Base-by-base conservation (phyloP, 2,888 invertebrate species). In the Conchocele bisecta region DNA sequence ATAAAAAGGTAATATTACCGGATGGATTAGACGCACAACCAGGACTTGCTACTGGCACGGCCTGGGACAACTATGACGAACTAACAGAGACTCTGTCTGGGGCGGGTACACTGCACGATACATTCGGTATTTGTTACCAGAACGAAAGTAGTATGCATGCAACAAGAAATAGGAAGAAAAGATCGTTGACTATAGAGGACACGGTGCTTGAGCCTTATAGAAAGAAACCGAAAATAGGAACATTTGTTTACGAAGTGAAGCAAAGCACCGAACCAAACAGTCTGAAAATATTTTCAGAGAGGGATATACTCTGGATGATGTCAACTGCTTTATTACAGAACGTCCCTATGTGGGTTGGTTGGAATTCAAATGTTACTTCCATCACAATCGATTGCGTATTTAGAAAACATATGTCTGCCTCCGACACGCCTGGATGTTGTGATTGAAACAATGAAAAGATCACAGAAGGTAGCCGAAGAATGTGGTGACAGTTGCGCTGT, bases 351-450 rank as follows among this genome's bases (percentile, higher is more conserved):
- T 76, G 73, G 75, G 42, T 53, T 28, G 75, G 69, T 26, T 79
- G 75, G 75, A 76, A 73, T 48, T 35, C 75, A 2, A 39, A 33
- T 22, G n/a, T 67, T n/a, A 17, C 66, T 79, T 7, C 73, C 73
- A 20, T 15, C 37, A 35, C 75, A 75, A 37, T 54, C 29, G 22
- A 59, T 68, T 44, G 56, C 26, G 24, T 72, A 75, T 28, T 64
- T 78, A 65, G 59, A 75, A 26, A 71, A 65, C 26, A 29, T 72
- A 9, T n/a, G 57, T 6, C 54, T 57, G 7, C 71, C 75, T 2
- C 71, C 78, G 37, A 75, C 75, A 28, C 60, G 53, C 3, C 58
- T 68, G 7, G 66, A 75, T 65, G 78, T 75, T 46, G 72, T 78
- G 13, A 37, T 42, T 15, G 78, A 78, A 39, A 78, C 75, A 7